phyloP scores from a whole-genome alignment of 2,113 vertebrate species.

The Mohoua ochrocephala region DNA sequence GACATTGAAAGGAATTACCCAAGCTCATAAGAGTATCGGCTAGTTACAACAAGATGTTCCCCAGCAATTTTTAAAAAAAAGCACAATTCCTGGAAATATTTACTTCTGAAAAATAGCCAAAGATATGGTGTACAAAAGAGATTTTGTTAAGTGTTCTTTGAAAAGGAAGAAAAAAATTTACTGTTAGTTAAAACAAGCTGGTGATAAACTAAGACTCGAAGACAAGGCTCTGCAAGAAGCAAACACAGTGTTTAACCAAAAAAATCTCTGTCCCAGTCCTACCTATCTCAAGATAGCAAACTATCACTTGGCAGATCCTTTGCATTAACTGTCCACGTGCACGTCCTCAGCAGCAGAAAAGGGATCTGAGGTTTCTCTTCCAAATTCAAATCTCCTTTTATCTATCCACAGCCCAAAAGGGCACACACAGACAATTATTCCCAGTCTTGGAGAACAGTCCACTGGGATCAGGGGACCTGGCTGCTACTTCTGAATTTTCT shows the following conservation, averaged over 20 bases:
- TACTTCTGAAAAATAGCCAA: neutral
- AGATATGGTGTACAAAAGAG: neutral
- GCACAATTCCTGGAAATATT: neutral
- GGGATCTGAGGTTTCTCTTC: neutral
- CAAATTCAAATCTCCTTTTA: neutral
- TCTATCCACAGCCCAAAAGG: neutral
- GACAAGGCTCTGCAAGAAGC: neutral
- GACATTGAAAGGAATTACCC: neutral
- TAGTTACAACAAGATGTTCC: neutral
- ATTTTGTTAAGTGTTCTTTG: neutral
- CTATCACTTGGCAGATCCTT: neutral
- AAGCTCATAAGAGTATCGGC: neutral
- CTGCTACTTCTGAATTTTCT: neutral
- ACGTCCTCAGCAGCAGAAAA: neutral
- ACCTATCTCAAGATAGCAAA: neutral
- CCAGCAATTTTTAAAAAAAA: neutral
- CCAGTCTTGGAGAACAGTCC: neutral
- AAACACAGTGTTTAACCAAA: neutral
- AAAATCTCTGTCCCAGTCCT: neutral
- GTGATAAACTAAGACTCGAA: neutral
- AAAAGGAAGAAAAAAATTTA: neutral
- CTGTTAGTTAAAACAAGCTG: neutral
- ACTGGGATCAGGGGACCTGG: neutral
- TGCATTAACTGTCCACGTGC: fast-evolving
- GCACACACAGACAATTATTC: neutral